Base-by-base conservation (phyloP, 1,140 invertebrate species). In the Oryctes rhinoceros region DNA sequence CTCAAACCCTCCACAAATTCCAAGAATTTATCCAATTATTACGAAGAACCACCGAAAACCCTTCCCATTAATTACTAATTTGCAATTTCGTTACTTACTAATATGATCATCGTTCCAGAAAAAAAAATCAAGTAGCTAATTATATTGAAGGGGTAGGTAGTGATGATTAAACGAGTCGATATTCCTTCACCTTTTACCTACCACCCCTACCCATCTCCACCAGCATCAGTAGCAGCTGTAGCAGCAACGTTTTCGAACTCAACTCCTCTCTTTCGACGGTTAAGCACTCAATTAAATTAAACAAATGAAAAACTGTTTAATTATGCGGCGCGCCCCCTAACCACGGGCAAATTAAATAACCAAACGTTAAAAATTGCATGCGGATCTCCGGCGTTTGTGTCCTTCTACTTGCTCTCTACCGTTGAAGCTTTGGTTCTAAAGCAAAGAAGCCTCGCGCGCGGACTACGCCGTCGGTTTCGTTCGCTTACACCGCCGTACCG, bases 281-380 rank as follows among this genome's bases (percentile, higher is more conserved):
- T 71, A 71, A 24, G 65, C 65, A 71, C 65, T 71, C 65, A 71
- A 71, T 71, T 71, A 71, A 71, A 71, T 71, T 71, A 71, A 71
- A 71, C 65, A 71, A 71, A 71, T 71, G 65, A 71, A 71, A 71
- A 71, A 71, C 65, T 71, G 65, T 71, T 71, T 71, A 71, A 71
- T 71, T 71, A 71, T 3, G 65, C 20, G 13, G 65, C 15, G 65
- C 65, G 65, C 65, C 65, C 65, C 65, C 35, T 37, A 37, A 24
- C 65, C 65, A 24, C 65, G 35, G 11, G 65, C 35, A 71, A 71
- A 71, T 71, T 30, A 71, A 71, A 71, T 71, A 71, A 71, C 37
- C 65, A 71, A 24, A 71, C 65, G 65, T 71, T 71, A 71, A 71
- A 71, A 71, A 71, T 71, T 71, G 65, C 65, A 71, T 24, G 35